These are phyloP conservation scores for Helobdella robusta DNA, from an alignment of 2,888 invertebrate species.

Conservation along the genomic window DNA sequence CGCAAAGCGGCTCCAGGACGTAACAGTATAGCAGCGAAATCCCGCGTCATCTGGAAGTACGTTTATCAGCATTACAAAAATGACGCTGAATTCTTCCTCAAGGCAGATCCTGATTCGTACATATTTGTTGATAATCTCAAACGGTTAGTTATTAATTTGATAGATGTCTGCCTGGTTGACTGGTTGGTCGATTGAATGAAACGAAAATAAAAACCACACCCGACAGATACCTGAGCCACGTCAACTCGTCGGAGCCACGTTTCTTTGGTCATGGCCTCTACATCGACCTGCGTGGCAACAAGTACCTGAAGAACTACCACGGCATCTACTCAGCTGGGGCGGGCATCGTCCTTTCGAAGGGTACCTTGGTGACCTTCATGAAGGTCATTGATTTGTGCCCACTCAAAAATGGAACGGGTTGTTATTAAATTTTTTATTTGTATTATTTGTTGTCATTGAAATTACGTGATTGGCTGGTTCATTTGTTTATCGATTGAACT, in stretches of 20 bases:
- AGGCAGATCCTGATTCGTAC: conserved; percentile 34
- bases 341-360: conserved; percentile 10
- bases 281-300: conserved; percentile 7
- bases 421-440: too few species aligned
- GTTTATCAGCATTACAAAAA: conserved; percentile 7
- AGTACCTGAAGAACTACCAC: neutral
- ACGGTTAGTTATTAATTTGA: neutral
- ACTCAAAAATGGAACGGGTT: conserved; percentile 11
- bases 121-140: conserved; percentile 30
- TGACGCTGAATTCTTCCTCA: conserved; percentile 33
- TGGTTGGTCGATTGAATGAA: conserved; percentile 6
- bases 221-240: neutral
- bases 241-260: neutral
- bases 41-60: conserved; percentile 7
- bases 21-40: conserved; percentile 15
- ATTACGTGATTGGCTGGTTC: too few species aligned
- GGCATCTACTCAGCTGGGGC: conserved; percentile 19
- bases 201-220: too few species aligned
- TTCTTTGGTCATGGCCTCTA: conserved; percentile 15
- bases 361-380: neutral
- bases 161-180: neutral
- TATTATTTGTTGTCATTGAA: too few species aligned
- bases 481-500: too few species aligned
- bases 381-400: conserved; percentile 12
- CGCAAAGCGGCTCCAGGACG: neutral